A percentile compares a stretch with the other conserved stretches of the same genome.
These are phyloP conservation scores for Serrognathus titanus DNA, from an alignment of 2,888 invertebrate species.

Conservation along the genomic window DNA sequence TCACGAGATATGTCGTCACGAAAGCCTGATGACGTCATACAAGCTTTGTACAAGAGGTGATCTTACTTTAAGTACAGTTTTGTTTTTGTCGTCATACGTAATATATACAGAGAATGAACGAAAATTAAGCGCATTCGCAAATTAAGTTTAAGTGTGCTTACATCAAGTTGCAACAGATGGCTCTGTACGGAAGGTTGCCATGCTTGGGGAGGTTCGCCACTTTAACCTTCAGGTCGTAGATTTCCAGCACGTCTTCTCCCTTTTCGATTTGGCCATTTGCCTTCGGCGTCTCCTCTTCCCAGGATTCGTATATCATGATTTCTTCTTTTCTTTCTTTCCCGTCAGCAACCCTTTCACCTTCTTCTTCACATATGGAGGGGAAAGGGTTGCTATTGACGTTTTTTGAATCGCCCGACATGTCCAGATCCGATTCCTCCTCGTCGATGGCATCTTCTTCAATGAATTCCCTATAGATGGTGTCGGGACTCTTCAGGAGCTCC, in stretches of 20 bases:
- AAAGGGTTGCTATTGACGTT: constrained; percentile 10
- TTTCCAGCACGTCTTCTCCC: constrained; percentile 36
- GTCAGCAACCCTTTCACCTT: constrained; percentile 6
- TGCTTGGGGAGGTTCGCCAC: constrained; percentile 34
- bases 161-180: constrained; percentile 48
- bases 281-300: neutral
- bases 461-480: constrained; percentile 42
- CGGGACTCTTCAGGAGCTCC: constrained; percentile 46
- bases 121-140: no score
- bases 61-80: constrained; percentile 1
- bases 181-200: constrained; percentile 42
- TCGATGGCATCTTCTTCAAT: constrained; percentile 13
- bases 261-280: constrained; percentile 21
- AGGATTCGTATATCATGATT: constrained; percentile 2
- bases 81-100: neutral
- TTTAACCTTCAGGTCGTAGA: constrained; percentile 44
- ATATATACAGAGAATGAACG: no score
- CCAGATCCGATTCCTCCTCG: constrained; percentile 23
- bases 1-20: no score
- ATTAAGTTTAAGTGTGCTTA: constrained; percentile 16
- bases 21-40: no score
- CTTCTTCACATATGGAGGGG: constrained; percentile 18
- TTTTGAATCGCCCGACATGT: constrained; percentile 19
- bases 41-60: no score
- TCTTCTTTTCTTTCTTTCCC: constrained; percentile 4